phyloP scores from a whole-genome alignment of 1,140 invertebrate genomes.

The Littorina saxatilis region DNA sequence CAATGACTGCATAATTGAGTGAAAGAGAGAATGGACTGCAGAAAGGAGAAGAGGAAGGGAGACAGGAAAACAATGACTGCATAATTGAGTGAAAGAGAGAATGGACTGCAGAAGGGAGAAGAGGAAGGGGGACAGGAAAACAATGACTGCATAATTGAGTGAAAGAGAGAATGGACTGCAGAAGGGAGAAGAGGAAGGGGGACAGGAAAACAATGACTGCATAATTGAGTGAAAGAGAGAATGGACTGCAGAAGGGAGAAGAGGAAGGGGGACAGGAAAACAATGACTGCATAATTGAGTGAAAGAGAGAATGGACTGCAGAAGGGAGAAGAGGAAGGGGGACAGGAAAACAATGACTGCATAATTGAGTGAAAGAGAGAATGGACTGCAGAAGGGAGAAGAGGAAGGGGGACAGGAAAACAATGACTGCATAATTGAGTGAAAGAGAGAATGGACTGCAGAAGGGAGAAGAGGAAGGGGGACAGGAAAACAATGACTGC shows the following conservation, averaged over 20 bases:
- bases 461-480: too few relatives aligned
- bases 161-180: neutral
- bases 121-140: neutral
- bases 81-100: neutral
- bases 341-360: too few relatives aligned
- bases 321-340: too few relatives aligned
- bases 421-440: too few relatives aligned
- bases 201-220: neutral
- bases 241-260: neutral
- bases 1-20: neutral
- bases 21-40: neutral
- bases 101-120: neutral
- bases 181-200: slow-evolving; percentile 21
- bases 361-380: too few relatives aligned
- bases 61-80: neutral
- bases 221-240: neutral
- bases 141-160: neutral
- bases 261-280: neutral
- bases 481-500: too few relatives aligned
- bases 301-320: too few relatives aligned
- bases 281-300: too few relatives aligned
- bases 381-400: too few relatives aligned
- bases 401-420: too few relatives aligned
- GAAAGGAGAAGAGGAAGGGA: slow-evolving; percentile 22
- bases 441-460: too few relatives aligned